phyloP scores from a whole-genome alignment of 2,888 invertebrate genomes.

The Tipula helvola region DNA sequence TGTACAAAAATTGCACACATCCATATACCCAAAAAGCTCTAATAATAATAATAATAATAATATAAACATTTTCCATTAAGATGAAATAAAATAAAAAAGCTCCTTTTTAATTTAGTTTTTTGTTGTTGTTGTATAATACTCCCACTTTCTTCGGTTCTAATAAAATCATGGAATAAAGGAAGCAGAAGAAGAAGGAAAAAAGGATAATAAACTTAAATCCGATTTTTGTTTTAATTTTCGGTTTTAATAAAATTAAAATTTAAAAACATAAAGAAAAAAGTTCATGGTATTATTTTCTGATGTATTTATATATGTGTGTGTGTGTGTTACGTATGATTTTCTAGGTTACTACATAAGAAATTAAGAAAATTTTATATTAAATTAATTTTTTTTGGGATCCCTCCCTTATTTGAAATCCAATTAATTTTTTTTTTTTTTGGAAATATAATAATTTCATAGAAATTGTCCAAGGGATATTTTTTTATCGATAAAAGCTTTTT shows the following conservation, averaged over 20 bases:
- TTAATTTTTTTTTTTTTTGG: background rate
- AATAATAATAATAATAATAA: background rate
- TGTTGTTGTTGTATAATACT: background rate
- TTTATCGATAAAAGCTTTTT: background rate
- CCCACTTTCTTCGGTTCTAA: background rate
- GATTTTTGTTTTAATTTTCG: conserved; percentile 4
- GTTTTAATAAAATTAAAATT: background rate
- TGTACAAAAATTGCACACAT: background rate
- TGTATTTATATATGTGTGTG: background rate
- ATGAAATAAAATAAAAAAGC: background rate
- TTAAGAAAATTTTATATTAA: background rate
- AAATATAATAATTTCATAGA: background rate
- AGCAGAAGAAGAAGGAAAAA: background rate
- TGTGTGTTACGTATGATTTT: background rate
- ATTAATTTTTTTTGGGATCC: background rate
- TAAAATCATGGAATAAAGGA: background rate
- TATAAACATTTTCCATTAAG: background rate
- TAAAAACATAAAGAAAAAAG: background rate
- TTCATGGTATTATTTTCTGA: background rate
- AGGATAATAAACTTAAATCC: conserved; percentile 4
- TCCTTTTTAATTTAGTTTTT: background rate
- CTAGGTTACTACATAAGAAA: background rate
- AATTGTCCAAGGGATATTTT: background rate
- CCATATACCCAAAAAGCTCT: background rate
- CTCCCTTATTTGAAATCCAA: background rate